Conservation (phyloP, 92 coral and sea anemone species). For the Pocillopora grandis region DNA sequence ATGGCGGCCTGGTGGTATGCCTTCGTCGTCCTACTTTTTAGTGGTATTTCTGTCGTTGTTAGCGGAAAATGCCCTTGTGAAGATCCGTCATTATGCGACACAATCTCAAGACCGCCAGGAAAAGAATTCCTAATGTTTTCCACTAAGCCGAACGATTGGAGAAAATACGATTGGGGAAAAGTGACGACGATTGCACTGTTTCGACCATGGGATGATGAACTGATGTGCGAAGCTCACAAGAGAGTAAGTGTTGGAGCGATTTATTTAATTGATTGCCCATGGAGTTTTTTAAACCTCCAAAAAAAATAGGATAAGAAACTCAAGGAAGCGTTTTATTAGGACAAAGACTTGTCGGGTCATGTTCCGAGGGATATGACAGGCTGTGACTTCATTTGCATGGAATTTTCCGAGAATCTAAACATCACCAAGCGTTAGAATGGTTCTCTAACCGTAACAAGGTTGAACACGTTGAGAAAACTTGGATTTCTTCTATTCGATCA, state of each 20-base stretch:
- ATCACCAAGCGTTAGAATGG: not conserved
- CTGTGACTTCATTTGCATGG: conserved; percentile 47
- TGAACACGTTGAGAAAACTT: not conserved
- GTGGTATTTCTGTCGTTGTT: not conserved
- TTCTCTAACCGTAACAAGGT: not conserved
- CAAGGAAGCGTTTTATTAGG: not conserved
- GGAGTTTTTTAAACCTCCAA: not conserved
- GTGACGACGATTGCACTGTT: conserved; percentile 92
- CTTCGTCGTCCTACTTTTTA: not conserved
- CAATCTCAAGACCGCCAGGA: conserved; percentile 77
- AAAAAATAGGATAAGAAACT: not conserved
- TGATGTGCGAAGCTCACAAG: conserved; percentile 90
- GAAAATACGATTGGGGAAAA: conserved; percentile 81
- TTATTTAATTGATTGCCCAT: too few relatives aligned
- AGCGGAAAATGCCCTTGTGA: conserved; percentile 79
- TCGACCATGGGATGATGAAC: conserved; percentile 94
- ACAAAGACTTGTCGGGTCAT: not conserved
- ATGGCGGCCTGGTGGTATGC: conserved; percentile 5
- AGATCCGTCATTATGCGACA: conserved; percentile 73
- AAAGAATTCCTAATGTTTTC: conserved; percentile 90
- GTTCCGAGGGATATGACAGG: not conserved
- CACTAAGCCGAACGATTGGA: conserved; percentile 83
- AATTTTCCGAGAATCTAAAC: conserved; percentile 25
- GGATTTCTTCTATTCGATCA: not conserved
- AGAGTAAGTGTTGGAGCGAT: conserved; percentile 52